Conservation (phyloP, 2,888 invertebrate species). For the Eustalomyia histrio region DNA sequence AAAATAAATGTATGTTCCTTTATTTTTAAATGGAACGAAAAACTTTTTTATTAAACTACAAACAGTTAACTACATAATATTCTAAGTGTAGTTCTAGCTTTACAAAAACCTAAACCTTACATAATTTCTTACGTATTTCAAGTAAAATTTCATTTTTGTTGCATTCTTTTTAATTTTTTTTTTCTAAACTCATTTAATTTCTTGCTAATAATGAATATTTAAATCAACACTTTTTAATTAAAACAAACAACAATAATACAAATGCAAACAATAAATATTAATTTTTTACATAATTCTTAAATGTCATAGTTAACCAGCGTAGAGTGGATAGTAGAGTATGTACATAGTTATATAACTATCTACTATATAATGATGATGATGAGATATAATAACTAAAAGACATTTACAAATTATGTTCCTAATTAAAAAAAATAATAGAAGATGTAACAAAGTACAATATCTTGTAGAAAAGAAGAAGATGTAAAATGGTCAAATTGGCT, state of each 20-base stretch:
- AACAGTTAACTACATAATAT: no score
- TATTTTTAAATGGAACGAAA: no score
- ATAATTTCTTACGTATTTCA: no score
- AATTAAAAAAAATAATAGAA: conserved; percentile 47
- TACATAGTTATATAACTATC: not conserved
- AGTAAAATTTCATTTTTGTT: no score
- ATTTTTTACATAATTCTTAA: not conserved
- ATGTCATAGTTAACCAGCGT: not conserved
- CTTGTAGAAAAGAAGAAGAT: not conserved
- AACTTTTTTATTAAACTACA: no score
- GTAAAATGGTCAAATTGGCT: not conserved
- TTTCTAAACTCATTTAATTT: not conserved
- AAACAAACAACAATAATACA: not conserved
- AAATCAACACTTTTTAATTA: conserved; percentile 6
- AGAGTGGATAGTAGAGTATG: not conserved
- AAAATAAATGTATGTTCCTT: no score
- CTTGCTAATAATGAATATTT: conserved; percentile 7
- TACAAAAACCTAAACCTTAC: no score
- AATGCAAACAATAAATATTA: conserved; percentile 22
- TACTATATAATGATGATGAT: not conserved
- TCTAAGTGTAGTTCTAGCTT: no score
- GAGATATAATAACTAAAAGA: conserved; percentile 59
- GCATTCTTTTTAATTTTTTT: not conserved
- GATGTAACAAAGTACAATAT: conserved; percentile 2
- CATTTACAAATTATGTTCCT: conserved; percentile 60